These are phyloP conservation scores for Zootoca vivipara DNA, from an alignment of 2,113 vertebrate genomes.

Conservation along the genomic window DNA sequence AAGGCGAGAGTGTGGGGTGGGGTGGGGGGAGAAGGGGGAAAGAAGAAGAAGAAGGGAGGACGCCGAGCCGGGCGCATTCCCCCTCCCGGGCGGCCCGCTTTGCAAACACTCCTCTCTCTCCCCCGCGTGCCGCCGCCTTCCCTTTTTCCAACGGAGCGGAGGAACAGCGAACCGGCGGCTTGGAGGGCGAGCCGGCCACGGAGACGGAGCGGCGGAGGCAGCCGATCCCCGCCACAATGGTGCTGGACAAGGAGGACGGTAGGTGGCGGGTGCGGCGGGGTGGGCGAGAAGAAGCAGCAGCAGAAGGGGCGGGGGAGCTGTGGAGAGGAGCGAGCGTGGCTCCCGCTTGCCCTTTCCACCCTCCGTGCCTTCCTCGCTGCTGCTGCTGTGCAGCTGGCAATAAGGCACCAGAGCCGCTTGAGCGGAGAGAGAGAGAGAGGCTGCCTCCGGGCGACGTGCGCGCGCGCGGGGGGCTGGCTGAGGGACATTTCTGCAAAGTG, in stretches of 20 bases:
- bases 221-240: conserved; percentile 88
- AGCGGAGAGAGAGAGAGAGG: background rate
- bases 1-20: background rate
- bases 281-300: background rate
- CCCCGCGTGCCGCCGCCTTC: background rate
- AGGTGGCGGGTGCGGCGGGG: conserved; percentile 64
- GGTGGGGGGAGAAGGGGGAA: background rate
- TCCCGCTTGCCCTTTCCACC: background rate
- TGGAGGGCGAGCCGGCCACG: conserved; percentile 69
- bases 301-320: background rate
- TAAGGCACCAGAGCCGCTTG: background rate
- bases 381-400: background rate
- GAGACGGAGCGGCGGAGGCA: conserved; percentile 80
- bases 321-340: background rate
- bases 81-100: background rate
- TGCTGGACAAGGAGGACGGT: conserved; percentile 95
- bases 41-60: background rate
- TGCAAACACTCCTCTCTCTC: background rate
- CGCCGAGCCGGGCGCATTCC: background rate
- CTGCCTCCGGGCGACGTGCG: background rate
- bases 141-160: conserved; percentile 15
- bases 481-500: background rate
- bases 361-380: background rate
- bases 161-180: conserved; percentile 64
- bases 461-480: background rate